Percentiles rank a stretch among this genome's conserved stretches.
Conservation (phyloP, 1,140 invertebrate species). For the Metaphire vulgaris region DNA sequence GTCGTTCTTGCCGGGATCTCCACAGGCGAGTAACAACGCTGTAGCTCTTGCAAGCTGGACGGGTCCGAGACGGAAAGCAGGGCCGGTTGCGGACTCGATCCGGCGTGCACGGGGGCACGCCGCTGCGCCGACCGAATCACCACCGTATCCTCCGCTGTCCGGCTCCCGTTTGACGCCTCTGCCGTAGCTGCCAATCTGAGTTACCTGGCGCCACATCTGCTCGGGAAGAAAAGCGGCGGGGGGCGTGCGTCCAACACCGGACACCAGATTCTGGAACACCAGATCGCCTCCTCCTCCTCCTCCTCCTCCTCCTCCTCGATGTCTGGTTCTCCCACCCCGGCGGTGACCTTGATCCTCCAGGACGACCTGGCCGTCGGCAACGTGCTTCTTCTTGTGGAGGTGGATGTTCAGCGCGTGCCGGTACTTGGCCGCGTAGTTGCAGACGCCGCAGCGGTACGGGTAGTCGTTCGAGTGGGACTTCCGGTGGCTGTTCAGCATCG, state of each 20-base stretch:
- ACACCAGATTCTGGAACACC: background rate
- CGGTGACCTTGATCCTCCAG: background rate
- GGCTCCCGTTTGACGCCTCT: too few relatives aligned
- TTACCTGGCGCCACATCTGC: background rate
- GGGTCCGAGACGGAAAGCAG: too few relatives aligned
- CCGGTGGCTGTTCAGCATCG: slow-evolving; percentile 96
- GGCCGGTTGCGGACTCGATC: too few relatives aligned
- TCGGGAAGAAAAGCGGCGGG: background rate
- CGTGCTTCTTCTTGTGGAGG: slow-evolving; percentile 1
- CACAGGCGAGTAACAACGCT: too few relatives aligned
- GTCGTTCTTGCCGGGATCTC: too few relatives aligned
- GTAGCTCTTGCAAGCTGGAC: too few relatives aligned
- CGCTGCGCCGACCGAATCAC: too few relatives aligned
- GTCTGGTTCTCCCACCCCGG: background rate
- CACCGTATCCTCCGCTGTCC: too few relatives aligned
- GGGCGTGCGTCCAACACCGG: background rate
- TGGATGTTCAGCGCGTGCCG: slow-evolving; percentile 15
- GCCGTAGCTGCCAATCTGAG: too few relatives aligned
- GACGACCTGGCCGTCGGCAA: background rate
- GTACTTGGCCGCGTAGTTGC: slow-evolving; percentile 11
- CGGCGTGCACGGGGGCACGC: too few relatives aligned
- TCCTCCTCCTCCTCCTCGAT: background rate
- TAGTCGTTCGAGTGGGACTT: slow-evolving; percentile 69
- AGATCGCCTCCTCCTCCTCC: background rate
- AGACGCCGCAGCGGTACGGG: slow-evolving; percentile 5